Conservation (phyloP, 2,797 vertebrate species). For the Gadopsis marmoratus region DNA sequence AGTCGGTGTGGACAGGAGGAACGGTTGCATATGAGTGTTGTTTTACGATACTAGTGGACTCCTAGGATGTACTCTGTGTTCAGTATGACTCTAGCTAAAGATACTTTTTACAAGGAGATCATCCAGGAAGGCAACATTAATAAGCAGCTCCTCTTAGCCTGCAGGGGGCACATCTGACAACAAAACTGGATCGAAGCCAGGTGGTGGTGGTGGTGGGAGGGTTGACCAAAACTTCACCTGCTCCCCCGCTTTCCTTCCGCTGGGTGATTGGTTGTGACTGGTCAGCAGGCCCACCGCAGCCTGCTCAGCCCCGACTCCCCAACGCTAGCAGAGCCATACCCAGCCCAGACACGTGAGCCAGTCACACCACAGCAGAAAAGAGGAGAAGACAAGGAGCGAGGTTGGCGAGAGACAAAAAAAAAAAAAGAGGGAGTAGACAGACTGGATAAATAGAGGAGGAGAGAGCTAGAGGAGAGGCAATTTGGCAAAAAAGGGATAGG, state of each 20-base stretch:
- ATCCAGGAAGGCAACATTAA: conserved; percentile 22
- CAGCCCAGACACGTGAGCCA: conserved; percentile 53
- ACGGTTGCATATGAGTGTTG: conserved; percentile 12
- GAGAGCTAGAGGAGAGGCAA: conserved; percentile 56
- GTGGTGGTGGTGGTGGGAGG: conserved; percentile 6
- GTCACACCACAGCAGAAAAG: conserved; percentile 51
- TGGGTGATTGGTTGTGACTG: conserved; percentile 67
- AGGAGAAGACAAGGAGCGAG: conserved; percentile 49
- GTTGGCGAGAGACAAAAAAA: conserved; percentile 50
- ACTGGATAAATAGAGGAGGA: conserved; percentile 53
- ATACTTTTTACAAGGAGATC: conserved; percentile 13
- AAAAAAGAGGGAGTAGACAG: conserved; percentile 18
- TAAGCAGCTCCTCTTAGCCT: conserved; percentile 19
- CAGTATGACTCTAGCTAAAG: conserved; percentile 13
- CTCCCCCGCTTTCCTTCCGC: conserved; percentile 50
- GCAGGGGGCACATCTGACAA: conserved; percentile 25
- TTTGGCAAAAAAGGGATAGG: conserved; percentile 62
- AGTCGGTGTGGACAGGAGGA: conserved; percentile 7
- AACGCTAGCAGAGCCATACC: conserved; percentile 47
- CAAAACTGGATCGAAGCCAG: conserved; percentile 1
- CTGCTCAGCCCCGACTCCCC: conserved; percentile 39
- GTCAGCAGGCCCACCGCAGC: conserved; percentile 50
- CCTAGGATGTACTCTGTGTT: conserved; percentile 6
- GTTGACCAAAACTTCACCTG: conserved; percentile 68
- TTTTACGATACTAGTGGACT: not conserved